Evolutionary conservation across 2,888 invertebrate genomes (phyloP), one percentile per base, ranked within the genome.

Genomic region (Meta bourneti): DNA sequence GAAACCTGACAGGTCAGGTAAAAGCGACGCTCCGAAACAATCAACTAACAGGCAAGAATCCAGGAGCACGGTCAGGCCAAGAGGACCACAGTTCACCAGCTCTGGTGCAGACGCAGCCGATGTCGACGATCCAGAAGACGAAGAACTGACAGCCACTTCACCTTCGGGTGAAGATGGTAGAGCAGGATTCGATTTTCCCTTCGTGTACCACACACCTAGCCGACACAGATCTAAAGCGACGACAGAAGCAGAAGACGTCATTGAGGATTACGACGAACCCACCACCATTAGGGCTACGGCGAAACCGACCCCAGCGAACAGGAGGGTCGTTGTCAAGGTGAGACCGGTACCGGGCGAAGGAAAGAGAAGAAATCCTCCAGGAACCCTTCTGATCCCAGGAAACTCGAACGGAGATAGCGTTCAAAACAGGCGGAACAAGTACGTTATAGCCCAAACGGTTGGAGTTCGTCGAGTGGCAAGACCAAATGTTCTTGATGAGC

Each of bases 181-280:
- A 49, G 85, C 84, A 16, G 92, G 83, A 34, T 86, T 88, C n/a
- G 91, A 91, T 1, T 93, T 93, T 16, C 91, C 91, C 5, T 93
- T 93, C 52, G 93, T 93, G 8, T 93, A 93, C 74, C 93, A 91
- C 49, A 93, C 93, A 4, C 93, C 93, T 9, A 90, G 83, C n/a
- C 84, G 93, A 70, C 89, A 77, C 6, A 80, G 82, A 72, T 54
- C 88, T 1, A 72, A 20, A 54, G 11, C 61, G 13, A 82, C 83
- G 0, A 48, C 85, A 7, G 70, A 81, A 34, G 72, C 69, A 7
- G 78, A 71, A 48, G 83, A 89, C 19, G 77, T 75, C 13, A 6
- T 74, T 4, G 88, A 84, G 34, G 88, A 81, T 19, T 75, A 82
- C 11, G 88, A 91, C 48, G 61, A 61, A 61, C 34, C 83, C 7